Percentiles rank a stretch among this genome's conserved stretches.
Evolutionary conservation across 1,140 invertebrate species (phyloP).

Genomic region (Radopholus similis): DNA sequence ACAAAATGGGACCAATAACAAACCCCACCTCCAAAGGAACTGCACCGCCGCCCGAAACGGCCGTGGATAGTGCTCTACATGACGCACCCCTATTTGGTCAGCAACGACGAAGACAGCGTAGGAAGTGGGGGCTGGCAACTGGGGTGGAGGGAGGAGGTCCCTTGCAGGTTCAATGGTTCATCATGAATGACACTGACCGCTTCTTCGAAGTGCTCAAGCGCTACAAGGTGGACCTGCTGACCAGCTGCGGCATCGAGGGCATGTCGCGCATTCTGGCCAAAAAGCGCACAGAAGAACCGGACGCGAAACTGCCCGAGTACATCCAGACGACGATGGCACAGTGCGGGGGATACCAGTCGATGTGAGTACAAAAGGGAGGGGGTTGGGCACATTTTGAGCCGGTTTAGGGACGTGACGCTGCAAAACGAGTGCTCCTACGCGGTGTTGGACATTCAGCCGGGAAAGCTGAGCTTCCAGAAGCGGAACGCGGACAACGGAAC

Average conservation of each 20-base stretch:
- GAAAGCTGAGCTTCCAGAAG: constrained; percentile 7
- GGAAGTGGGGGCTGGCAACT: background rate
- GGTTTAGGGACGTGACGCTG: background rate
- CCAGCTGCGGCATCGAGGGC: constrained; percentile 2
- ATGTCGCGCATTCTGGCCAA: constrained; percentile 15
- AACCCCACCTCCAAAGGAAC: background rate
- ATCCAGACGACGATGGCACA: constrained; percentile 25
- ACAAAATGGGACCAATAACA: background rate
- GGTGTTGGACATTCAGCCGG: constrained; percentile 1
- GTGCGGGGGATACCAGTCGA: constrained; percentile 16
- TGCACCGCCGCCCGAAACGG: constrained; percentile 5
- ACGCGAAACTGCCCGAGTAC: constrained; percentile 18
- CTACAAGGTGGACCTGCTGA: constrained; percentile 17
- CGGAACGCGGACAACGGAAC: constrained; percentile 1
- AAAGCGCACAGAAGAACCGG: background rate
- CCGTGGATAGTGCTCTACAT: constrained; percentile 24
- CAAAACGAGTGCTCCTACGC: constrained; percentile 16
- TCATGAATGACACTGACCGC: constrained; percentile 14
- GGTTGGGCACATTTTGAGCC: background rate
- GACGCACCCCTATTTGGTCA: constrained; percentile 18
- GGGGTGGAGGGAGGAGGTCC: no score
- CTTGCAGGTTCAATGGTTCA: constrained; percentile 10
- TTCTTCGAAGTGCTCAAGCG: constrained; percentile 26
- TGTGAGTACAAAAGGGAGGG: background rate
- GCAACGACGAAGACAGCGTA: constrained; percentile 6